phyloP scores from a whole-genome alignment of 2,113 vertebrate genomes.

The Lophotis ruficrista region DNA sequence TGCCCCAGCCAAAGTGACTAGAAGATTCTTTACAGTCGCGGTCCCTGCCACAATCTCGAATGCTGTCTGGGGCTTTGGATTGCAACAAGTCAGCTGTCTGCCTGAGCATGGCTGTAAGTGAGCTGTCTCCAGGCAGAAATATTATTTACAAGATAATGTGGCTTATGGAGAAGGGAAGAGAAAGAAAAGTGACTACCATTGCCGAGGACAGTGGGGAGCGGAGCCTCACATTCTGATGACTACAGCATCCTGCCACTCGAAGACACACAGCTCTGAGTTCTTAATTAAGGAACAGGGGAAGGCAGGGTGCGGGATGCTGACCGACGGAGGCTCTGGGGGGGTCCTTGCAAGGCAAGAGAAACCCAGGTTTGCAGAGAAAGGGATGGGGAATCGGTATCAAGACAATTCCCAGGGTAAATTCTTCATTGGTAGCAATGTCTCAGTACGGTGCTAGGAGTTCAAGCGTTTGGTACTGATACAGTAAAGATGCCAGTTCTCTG shows the following conservation, averaged over 20 bases:
- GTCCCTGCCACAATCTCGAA: not conserved
- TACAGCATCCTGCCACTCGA: not conserved
- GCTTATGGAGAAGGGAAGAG: not conserved
- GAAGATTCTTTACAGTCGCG: not conserved
- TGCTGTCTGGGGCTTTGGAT: not conserved
- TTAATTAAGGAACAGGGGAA: not conserved
- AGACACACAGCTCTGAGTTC: not conserved
- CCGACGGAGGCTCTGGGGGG: not conserved
- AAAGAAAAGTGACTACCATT: not conserved
- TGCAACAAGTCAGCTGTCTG: not conserved
- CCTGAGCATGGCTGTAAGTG: not conserved
- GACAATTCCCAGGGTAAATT: not conserved
- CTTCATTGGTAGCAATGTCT: not conserved
- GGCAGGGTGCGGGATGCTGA: not conserved
- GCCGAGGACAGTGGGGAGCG: not conserved
- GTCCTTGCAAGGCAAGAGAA: not conserved
- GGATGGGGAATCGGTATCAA: not conserved
- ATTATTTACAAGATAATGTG: conserved; percentile 32
- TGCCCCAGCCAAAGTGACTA: not conserved
- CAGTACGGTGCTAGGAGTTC: not conserved
- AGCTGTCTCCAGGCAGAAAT: conserved; percentile 31
- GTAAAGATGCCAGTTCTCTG: not conserved
- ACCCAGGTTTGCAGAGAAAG: not conserved
- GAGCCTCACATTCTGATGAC: not conserved
- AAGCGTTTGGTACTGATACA: not conserved